Evolutionary conservation across 2,888 invertebrate genomes (phyloP), one percentile per base, ranked within the genome.

Genomic region (Scaptomyza reducta): DNA sequence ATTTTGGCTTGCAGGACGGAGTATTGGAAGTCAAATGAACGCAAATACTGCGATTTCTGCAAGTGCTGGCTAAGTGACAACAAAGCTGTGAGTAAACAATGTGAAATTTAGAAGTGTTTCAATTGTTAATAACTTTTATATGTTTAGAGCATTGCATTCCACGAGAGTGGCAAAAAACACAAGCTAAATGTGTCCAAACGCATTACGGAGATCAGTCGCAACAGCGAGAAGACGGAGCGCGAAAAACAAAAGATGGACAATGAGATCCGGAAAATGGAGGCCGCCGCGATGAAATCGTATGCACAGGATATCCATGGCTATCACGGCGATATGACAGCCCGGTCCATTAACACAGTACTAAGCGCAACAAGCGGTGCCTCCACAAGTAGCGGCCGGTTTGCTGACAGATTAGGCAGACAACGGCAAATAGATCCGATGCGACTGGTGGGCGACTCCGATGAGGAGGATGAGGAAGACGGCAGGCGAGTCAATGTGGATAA

Each of bases 11-110:
- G 49, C 91, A 98, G 97, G 98, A 95, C 97, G 3, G 97, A 98
- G 81, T 98, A 96, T 90, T 99, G 99, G 99, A 97, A 98, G 91
- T 99, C 99, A 25, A 96, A 97, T 89, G 97, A 97, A 0, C 95
- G 97, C 70, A 98, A 99, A 91, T 98, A 95, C 91, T 99, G 99
- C 90, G 98, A 99, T 80, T 97, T 98, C 92, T 99, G 99, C 92
- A 98, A 99, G 92, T 98, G 98, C 90, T 99, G 99, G 99, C 96
- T 98, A 86, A 97, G 98, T 57, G 98, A 99, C 92, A 99, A 99
- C 90, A 98, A 97, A 94, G 96, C 98, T 56, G 95, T 95, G 92
- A 94, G 79, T 55, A 44, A 70, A 58, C 33, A 29, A 22, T 16
- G 14, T 14, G 1, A 25, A 6, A 35, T 27, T 25, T 11, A 9